Evolutionary conservation across 2,888 invertebrate genomes (phyloP).

Genomic region (Lamellibrachia satsuma): DNA sequence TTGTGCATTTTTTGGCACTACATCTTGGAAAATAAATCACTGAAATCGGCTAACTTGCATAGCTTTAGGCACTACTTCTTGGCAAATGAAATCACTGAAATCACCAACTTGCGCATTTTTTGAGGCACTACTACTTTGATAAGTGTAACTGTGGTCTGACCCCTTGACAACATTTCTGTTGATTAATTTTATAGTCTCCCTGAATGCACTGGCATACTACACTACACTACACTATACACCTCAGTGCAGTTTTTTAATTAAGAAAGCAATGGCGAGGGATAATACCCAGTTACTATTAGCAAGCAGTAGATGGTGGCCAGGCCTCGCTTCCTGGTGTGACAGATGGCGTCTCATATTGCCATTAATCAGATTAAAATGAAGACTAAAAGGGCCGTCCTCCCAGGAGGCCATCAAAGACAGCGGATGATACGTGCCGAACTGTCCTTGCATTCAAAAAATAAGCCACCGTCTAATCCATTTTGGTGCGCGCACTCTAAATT

Average conservation of each 20-base stretch:
- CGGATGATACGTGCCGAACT: neutral
- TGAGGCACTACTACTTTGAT: too few relatives aligned
- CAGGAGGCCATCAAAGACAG: slow-evolving; percentile 10
- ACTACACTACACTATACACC: neutral
- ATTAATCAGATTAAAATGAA: slow-evolving; percentile 17
- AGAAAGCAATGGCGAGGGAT: neutral
- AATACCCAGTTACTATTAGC: neutral
- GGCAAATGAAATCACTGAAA: too few relatives aligned
- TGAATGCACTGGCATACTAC: neutral
- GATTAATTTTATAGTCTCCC: neutral
- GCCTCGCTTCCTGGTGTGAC: neutral
- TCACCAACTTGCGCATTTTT: too few relatives aligned
- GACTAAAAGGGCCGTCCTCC: neutral
- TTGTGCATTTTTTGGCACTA: too few relatives aligned
- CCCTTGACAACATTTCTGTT: too few relatives aligned
- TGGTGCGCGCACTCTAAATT: neutral
- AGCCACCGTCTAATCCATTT: slow-evolving; percentile 12
- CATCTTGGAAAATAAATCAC: too few relatives aligned
- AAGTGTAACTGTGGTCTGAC: too few relatives aligned
- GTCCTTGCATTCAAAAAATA: neutral
- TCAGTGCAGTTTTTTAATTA: neutral
- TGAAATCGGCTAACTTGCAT: too few relatives aligned
- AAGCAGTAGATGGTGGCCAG: neutral
- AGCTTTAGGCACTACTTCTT: too few relatives aligned
- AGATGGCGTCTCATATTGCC: neutral